Conservation (phyloP, 2,113 vertebrate genomes). For the Benitochromis conjunctus region DNA sequence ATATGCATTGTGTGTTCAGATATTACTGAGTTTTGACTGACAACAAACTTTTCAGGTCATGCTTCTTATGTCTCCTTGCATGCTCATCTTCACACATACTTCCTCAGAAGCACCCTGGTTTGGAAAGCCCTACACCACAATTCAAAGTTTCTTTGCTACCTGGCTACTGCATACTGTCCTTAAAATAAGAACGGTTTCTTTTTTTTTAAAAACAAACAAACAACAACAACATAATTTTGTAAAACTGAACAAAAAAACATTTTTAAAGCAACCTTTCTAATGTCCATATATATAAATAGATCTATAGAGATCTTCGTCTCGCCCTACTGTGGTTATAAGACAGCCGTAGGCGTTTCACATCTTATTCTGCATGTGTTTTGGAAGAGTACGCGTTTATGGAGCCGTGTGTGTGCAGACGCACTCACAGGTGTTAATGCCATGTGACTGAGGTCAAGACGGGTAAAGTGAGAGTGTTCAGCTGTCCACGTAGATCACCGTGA, state of each 20-base stretch:
- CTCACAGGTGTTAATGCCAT: conserved; percentile 74
- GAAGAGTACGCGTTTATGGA: not conserved
- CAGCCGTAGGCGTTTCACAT: not conserved
- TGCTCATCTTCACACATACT: rapidly evolving
- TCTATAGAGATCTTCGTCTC: too few species aligned
- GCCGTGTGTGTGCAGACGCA: conserved; percentile 20
- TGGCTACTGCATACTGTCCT: not conserved
- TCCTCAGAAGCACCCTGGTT: not conserved
- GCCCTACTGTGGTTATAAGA: not conserved
- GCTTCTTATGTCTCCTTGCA: not conserved
- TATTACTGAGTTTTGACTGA: not conserved
- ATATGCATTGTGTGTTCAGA: not conserved
- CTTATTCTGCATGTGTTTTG: not conserved
- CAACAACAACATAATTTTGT: not conserved
- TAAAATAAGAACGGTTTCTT: not conserved
- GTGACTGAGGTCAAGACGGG: conserved; percentile 70
- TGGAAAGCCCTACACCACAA: not conserved
- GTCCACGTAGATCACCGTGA: conserved; percentile 66
- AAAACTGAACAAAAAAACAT: too few species aligned
- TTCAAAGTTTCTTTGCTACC: not conserved
- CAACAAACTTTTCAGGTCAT: not conserved
- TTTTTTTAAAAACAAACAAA: too few species aligned
- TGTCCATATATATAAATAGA: too few species aligned
- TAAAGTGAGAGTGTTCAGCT: conserved; percentile 79
- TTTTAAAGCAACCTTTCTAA: too few species aligned